Conservation (phyloP, 2,888 invertebrate genomes). For the Thumatha senex region DNA sequence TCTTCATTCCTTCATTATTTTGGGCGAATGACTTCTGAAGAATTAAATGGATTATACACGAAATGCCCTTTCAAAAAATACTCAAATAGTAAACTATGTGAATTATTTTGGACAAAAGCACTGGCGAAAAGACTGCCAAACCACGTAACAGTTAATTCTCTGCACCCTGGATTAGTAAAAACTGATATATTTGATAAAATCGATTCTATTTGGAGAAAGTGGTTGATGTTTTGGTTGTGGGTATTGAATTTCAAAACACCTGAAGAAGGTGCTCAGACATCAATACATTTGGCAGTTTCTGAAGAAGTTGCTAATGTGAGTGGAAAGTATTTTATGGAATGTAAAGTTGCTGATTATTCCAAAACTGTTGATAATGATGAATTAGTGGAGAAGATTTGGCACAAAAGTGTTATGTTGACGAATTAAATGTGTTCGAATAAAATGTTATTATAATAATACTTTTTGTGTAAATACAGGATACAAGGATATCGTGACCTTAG, state of each 20-base stretch:
- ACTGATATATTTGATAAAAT: slow-evolving; percentile 89
- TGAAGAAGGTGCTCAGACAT: slow-evolving; percentile 91
- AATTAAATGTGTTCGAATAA: not conserved
- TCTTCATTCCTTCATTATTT: slow-evolving; percentile 59
- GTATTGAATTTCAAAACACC: slow-evolving; percentile 85
- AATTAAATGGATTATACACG: slow-evolving; percentile 37
- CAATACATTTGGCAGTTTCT: slow-evolving; percentile 88
- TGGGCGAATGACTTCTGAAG: slow-evolving; percentile 68
- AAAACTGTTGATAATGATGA: slow-evolving; percentile 84
- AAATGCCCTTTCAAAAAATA: slow-evolving; percentile 69
- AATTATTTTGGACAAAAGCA: slow-evolving; percentile 68
- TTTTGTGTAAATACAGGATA: not conserved
- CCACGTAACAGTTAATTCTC: slow-evolving; percentile 89
- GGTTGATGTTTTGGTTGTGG: slow-evolving; percentile 80
- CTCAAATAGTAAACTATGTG: slow-evolving; percentile 66
- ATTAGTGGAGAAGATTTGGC: slow-evolving; percentile 91
- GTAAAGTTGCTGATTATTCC: slow-evolving; percentile 82
- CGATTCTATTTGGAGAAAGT: slow-evolving; percentile 64
- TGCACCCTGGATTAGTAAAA: slow-evolving; percentile 93
- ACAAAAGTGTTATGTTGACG: slow-evolving; percentile 57
- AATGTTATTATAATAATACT: not conserved
- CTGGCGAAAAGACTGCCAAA: slow-evolving; percentile 59
- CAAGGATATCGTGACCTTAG: no score
- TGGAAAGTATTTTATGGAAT: slow-evolving; percentile 91
- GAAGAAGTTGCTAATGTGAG: slow-evolving; percentile 86